These are phyloP conservation scores for Poecilus cupreus DNA, from an alignment of 2,888 invertebrate genomes.

Conservation along the genomic window DNA sequence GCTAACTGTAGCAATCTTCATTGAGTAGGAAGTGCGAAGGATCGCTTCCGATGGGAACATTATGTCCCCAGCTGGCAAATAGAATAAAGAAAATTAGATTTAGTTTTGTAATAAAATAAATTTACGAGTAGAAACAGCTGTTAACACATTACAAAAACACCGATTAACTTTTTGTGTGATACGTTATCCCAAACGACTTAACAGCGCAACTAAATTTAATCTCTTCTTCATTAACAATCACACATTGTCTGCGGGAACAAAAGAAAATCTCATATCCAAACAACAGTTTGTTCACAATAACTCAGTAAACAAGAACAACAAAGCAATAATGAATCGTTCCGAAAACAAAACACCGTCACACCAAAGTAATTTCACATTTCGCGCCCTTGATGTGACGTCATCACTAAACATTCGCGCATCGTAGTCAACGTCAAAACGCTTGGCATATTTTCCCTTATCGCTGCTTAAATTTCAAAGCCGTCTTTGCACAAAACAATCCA, in stretches of 20 bases:
- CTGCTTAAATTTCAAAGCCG: constrained; percentile 11
- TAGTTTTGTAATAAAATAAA: no score
- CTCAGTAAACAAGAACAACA: not conserved
- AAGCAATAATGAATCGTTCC: not conserved
- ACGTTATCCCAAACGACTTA: not conserved
- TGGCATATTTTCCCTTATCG: not conserved
- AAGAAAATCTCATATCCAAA: constrained; percentile 1
- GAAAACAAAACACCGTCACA: not conserved
- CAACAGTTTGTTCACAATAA: not conserved
- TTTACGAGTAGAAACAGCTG: no score
- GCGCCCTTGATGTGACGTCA: not conserved
- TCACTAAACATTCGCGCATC: not conserved
- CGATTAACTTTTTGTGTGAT: not conserved
- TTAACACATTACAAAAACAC: no score
- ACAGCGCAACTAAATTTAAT: not conserved
- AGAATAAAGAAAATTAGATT: no score
- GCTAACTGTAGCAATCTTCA: no score
- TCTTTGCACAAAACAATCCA: not conserved
- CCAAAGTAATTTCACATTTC: not conserved
- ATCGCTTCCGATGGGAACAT: no score
- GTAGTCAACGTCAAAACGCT: not conserved
- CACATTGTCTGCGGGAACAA: not conserved
- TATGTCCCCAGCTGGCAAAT: no score
- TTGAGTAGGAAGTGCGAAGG: no score
- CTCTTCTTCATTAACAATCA: not conserved